Conservation (phyloP, 2,113 vertebrate species). For the Ptychochromis oligacanthus region DNA sequence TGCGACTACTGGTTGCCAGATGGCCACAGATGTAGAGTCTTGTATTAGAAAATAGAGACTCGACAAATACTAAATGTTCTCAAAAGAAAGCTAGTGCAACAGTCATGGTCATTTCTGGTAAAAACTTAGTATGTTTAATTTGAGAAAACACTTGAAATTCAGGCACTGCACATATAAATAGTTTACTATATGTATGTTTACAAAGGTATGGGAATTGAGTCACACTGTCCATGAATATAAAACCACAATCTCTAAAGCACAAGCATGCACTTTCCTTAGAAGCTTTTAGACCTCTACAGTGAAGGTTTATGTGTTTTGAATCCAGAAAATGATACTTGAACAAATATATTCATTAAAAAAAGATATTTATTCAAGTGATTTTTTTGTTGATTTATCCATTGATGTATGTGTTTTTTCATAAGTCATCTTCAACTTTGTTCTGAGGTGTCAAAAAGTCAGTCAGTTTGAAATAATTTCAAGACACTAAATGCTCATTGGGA, state of each 20-base stretch:
- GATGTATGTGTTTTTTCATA: neutral
- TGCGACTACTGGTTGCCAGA: too few species aligned
- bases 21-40: too few species aligned
- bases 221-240: neutral
- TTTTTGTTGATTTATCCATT: neutral
- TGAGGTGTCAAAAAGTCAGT: accelerated
- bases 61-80: too few species aligned
- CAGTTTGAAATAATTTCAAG: neutral
- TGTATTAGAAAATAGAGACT: too few species aligned
- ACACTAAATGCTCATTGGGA: neutral
- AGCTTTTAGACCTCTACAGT: neutral
- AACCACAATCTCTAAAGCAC: neutral
- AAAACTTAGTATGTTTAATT: too few species aligned
- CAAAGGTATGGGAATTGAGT: neutral
- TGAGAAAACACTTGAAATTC: too few species aligned
- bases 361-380: accelerated
- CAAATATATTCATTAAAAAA: neutral
- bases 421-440: too few species aligned
- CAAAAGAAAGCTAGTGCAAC: too few species aligned
- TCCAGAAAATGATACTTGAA: neutral
- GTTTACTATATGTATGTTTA: neutral
- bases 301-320: neutral
- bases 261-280: neutral
- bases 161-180: neutral
- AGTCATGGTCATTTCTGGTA: too few species aligned